phyloP scores from a whole-genome alignment of 2,888 invertebrate species.

The Callinectes sapidus region DNA sequence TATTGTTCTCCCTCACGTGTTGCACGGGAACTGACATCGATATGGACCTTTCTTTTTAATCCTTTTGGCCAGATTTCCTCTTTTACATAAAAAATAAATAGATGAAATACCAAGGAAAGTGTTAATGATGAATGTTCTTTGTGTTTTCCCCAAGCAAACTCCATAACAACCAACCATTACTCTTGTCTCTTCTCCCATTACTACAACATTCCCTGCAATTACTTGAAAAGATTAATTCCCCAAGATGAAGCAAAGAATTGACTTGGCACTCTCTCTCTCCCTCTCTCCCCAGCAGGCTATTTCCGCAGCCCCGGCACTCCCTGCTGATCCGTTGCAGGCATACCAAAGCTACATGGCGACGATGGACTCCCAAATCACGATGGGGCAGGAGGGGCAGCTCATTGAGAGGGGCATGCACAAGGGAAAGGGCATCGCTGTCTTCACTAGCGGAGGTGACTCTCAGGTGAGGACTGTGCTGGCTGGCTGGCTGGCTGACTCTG shows the following conservation, averaged over 20 bases:
- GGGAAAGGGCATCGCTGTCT: constrained; percentile 94
- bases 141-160: no score
- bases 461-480: constrained; percentile 82
- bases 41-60: no score
- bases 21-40: no score
- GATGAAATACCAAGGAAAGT: no score
- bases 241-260: neutral
- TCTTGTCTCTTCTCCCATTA: neutral
- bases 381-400: constrained; percentile 72
- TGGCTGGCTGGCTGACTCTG: neutral
- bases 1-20: no score
- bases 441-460: constrained; percentile 98
- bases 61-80: no score
- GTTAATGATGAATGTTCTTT: no score
- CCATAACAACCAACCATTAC: no score
- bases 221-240: no score
- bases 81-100: no score
- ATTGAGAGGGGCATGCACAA: constrained; percentile 86
- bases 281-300: constrained; percentile 54
- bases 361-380: constrained; percentile 41
- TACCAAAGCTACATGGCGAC: constrained; percentile 70
- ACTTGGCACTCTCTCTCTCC: neutral
- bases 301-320: constrained; percentile 66
- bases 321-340: constrained; percentile 66
- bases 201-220: neutral